Base-by-base conservation (phyloP, 1,140 invertebrate genomes). In the Brachionus rotundiformis region DNA sequence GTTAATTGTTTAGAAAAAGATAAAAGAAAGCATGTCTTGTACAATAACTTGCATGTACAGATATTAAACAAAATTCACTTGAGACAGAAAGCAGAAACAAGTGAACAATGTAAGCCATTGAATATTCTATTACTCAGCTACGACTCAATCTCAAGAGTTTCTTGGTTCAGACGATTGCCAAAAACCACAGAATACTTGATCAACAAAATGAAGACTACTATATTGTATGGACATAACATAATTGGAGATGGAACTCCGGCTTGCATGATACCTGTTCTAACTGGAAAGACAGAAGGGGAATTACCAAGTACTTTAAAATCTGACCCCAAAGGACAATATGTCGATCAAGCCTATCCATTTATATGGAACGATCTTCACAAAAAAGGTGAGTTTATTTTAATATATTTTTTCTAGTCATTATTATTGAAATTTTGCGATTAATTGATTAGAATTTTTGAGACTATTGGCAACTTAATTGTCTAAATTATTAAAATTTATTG, bases 201-300 rank as follows among this genome's bases (percentile, higher is more conserved):
- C 49, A 82, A 89, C 90, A 80, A 86, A 10, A 87, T 92, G 5
- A 89, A 88, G 0, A 91, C 91, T 8, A 89, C 11, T 11, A 89
- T 94, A 5, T 86, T 96, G 0, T 89, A 94, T 85, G 93, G 93
- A 84, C 94, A 95, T 83, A 96, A 96, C 85, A 95, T 96, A 79
- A 92, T 97, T 1, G 95, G 95, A 0, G 95, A 98, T 88, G 95
- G 95, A 0, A 97, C 95, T 0, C 94, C 95, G 84, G 61, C 83
- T 77, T 86, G 87, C 0, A 82, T 85, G 36, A 84, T 87, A 47
- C 95, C 95, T 0, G 92, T 98, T 61, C 88, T 98, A 0, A 96
- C 95, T 0, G 91, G 90, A 6, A 92, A 92, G 86, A 95, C 93
- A 0, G 95, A 97, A 87, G 85, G 92, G 4, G 95, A 96, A 86